Conservation (phyloP, 2,888 invertebrate species). For the Sipha maydis region DNA sequence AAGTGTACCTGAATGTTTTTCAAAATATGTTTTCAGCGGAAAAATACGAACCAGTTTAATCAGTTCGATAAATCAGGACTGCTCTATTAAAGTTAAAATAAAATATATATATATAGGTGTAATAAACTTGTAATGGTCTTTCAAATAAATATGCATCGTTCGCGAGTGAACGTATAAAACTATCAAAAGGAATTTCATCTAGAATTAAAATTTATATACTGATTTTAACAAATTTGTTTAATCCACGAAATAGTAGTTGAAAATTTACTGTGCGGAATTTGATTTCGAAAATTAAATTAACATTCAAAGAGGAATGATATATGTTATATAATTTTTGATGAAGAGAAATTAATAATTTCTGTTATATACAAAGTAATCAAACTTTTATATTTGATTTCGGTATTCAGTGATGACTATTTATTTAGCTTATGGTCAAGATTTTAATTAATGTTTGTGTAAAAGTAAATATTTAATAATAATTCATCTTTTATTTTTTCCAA, state of each 20-base stretch:
- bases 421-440: background rate
- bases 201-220: background rate
- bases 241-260: background rate
- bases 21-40: no score
- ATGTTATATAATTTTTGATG: background rate
- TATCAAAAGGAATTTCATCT: background rate
- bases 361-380: background rate
- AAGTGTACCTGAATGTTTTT: no score
- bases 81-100: no score
- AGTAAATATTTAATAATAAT: slow-evolving; percentile 10
- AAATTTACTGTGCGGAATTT: background rate
- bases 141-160: no score
- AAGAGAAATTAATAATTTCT: background rate
- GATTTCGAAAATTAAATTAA: background rate
- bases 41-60: no score
- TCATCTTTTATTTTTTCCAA: background rate
- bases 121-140: no score
- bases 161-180: background rate
- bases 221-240: background rate
- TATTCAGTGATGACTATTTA: background rate
- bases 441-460: slow-evolving; percentile 4
- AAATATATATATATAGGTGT: no score
- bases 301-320: background rate
- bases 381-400: background rate
- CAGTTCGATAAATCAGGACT: no score